Base-by-base conservation (phyloP, 2,888 invertebrate genomes). In the Microplitis manilae region DNA sequence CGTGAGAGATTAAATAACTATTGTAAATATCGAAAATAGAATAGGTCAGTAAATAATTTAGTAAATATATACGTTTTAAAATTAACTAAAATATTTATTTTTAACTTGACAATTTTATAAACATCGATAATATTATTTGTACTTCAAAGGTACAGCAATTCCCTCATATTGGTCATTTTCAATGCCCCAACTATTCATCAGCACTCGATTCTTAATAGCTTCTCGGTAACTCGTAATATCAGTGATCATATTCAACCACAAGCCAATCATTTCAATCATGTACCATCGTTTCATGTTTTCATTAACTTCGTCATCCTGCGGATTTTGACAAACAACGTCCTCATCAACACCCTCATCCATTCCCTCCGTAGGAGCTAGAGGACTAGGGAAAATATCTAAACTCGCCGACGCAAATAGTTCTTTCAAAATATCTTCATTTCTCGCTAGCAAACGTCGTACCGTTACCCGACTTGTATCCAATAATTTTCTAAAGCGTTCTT, bases 221-320 rank as follows among this genome's bases (percentile, higher is more conserved):
- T 80, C 80, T 64, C 83, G 80, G 80, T 82, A 83, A 60, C 76
- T 79, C 50, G 77, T 77, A 17, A 80, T 78, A 74, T 83, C 78
- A 15, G 79, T 81, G 15, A 83, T 73, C 68, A 82, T 77, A 77
- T 80, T 82, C 64, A 83, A 70, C 83, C 83, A 83, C 38, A 80
- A 68, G 62, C 83, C 83, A 76, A 83, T 80, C 75, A 82, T 77
- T 69, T 83, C 83, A 76, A 83, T 82, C 83, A 83, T 82, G 75
- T 83, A 83, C 83, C 83, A 83, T 68, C 77, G 70, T 62, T 82
- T 83, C 80, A 83, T 83, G 61, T 80, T 83, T 64, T 80, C 78
- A 62, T 82, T 79, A 50, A 82, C 73, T 69, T 77, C 77, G 7
- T 64, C 68, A 15, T 77, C 67, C 9, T 69, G 59, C n/a, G 61